Percentiles rank a stretch among this genome's conserved stretches.
phyloP scores from a whole-genome alignment of 2,797 vertebrate species.

The Tapirus indicus region DNA sequence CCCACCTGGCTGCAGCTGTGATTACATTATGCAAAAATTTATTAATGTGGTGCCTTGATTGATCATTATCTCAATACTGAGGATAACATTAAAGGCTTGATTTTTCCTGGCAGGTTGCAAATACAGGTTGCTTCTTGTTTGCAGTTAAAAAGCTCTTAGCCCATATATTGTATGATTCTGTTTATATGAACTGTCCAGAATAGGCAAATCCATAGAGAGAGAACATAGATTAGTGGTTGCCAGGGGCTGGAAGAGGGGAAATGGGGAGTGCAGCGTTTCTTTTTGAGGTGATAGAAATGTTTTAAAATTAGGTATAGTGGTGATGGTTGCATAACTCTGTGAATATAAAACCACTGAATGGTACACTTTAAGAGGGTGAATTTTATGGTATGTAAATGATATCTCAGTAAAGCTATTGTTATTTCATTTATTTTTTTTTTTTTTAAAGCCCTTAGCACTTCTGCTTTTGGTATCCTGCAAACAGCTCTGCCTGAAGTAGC shows the following conservation, averaged over 20 bases:
- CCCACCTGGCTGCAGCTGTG: conserved; percentile 58
- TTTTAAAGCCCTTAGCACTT: neutral
- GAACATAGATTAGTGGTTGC: neutral
- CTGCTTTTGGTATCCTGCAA: no score
- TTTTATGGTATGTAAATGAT: neutral
- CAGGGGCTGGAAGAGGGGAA: no score
- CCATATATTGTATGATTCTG: neutral
- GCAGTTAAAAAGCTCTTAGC: conserved; percentile 52
- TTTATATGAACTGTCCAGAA: neutral
- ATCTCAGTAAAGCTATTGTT: neutral
- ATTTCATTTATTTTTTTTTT: neutral
- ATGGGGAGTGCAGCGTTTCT: neutral
- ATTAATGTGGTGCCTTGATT: conserved; percentile 61
- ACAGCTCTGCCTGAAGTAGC: neutral
- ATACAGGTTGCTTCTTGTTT: conserved; percentile 59
- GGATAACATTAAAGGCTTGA: conserved; percentile 39
- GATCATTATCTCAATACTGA: conserved; percentile 70
- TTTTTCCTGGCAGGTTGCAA: conserved; percentile 30
- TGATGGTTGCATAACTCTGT: neutral
- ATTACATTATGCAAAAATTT: conserved; percentile 67
- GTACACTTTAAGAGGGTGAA: neutral
- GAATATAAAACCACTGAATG: neutral
- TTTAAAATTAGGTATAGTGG: neutral
- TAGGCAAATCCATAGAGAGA: neutral
- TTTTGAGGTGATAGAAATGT: neutral